A percentile compares a stretch with the other conserved stretches of the same genome.
Evolutionary conservation across 2,888 invertebrate species (phyloP).

Genomic region (Julus scanicus): DNA sequence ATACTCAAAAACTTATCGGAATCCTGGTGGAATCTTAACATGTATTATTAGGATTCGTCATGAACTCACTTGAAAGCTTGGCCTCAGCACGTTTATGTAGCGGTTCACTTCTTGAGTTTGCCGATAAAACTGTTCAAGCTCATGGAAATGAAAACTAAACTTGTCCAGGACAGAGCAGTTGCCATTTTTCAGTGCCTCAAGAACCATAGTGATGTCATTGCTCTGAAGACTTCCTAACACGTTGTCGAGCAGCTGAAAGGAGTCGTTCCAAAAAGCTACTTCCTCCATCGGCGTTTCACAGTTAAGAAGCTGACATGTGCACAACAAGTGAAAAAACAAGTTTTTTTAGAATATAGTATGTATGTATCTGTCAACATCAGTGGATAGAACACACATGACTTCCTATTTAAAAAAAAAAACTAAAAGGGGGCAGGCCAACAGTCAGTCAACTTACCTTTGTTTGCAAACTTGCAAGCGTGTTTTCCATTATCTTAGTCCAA

Average conservation of each 20-base stretch:
- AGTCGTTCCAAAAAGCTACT: constrained; percentile 85
- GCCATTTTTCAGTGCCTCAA: constrained; percentile 71
- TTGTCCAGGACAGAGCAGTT: constrained; percentile 71
- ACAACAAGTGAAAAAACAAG: constrained; percentile 57
- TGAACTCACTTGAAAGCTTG: constrained; percentile 22
- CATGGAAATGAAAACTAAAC: constrained; percentile 73
- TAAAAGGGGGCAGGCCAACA: neutral
- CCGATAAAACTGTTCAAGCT: constrained; percentile 75
- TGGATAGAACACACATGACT: no score
- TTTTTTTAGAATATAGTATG: no score
- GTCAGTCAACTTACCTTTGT: neutral
- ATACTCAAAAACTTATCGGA: no score
- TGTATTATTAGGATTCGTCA: neutral
- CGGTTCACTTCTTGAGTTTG: constrained; percentile 77
- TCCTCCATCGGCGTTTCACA: constrained; percentile 86
- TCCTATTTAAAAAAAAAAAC: neutral
- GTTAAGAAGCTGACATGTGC: constrained; percentile 69
- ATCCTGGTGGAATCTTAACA: no score
- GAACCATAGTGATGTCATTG: constrained; percentile 74
- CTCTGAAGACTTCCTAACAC: constrained; percentile 85
- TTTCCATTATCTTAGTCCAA: constrained; percentile 28
- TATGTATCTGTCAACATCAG: no score
- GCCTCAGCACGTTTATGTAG: constrained; percentile 75
- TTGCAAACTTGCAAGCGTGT: neutral
- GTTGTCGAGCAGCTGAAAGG: constrained; percentile 80